phyloP scores from a whole-genome alignment of 2,888 invertebrate species.

The Scelioninae gen. 1 region DNA sequence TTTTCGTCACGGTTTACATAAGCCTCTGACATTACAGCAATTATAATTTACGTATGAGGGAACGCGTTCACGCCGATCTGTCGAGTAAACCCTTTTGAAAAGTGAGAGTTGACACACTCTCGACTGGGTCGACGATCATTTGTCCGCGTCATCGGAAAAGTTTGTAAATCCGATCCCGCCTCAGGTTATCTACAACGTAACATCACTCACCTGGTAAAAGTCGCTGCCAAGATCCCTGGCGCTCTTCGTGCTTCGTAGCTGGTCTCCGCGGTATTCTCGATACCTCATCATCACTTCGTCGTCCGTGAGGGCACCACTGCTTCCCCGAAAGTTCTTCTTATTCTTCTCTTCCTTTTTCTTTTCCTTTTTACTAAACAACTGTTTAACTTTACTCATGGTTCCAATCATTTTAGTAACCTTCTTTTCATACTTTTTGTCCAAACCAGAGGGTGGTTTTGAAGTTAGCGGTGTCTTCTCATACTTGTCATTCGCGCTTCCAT shows the following conservation, averaged over 20 bases:
- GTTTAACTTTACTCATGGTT: slow-evolving; percentile 87
- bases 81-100: slow-evolving; percentile 49
- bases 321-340: slow-evolving; percentile 77
- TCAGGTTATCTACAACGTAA: too few species aligned
- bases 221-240: slow-evolving; percentile 81
- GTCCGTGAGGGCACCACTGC: slow-evolving; percentile 81
- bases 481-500: slow-evolving; percentile 71
- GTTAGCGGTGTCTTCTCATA: slow-evolving; percentile 78
- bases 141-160: slow-evolving; percentile 49
- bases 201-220: slow-evolving; percentile 80
- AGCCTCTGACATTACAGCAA: slow-evolving; percentile 21
- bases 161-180: slow-evolving; percentile 30
- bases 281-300: slow-evolving; percentile 83
- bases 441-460: slow-evolving; percentile 80
- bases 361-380: slow-evolving; percentile 90
- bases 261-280: slow-evolving; percentile 82
- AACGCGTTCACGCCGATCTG: slow-evolving; percentile 27
- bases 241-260: slow-evolving; percentile 81
- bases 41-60: slow-evolving; percentile 1
- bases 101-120: slow-evolving; percentile 59
- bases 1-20: slow-evolving; percentile 7
- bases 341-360: slow-evolving; percentile 87
- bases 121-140: slow-evolving; percentile 28
- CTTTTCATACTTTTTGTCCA: slow-evolving; percentile 82
- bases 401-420: slow-evolving; percentile 81